Evolutionary conservation across 2,888 invertebrate species (phyloP).

Genomic region (Scaptomyza polygonia): DNA sequence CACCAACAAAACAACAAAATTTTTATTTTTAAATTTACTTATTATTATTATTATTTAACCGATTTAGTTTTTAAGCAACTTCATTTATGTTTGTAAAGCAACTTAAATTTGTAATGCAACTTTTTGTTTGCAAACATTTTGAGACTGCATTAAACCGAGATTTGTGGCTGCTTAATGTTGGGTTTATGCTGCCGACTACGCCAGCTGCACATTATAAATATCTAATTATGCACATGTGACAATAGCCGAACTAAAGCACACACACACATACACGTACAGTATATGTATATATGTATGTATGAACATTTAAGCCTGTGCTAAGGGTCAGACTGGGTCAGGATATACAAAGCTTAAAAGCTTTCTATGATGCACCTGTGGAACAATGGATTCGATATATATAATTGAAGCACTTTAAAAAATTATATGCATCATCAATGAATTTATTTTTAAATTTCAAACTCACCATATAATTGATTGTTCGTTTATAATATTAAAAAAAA

Average conservation of each 20-base stretch:
- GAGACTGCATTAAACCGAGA: slow-evolving; percentile 22
- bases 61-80: background rate
- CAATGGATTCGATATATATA: background rate
- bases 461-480: no score
- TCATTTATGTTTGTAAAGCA: background rate
- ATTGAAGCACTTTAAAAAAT: slow-evolving; percentile 21
- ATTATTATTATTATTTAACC: background rate
- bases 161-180: slow-evolving; percentile 28
- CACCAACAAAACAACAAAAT: no score
- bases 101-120: background rate
- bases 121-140: background rate
- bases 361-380: slow-evolving; percentile 32
- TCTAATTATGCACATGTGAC: slow-evolving; percentile 43
- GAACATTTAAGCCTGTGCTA: slow-evolving; percentile 14
- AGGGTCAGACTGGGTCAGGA: slow-evolving; percentile 25
- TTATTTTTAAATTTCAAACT: no score
- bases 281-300: background rate
- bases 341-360: slow-evolving; percentile 37
- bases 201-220: slow-evolving; percentile 45
- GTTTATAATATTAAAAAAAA: no score
- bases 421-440: no score
- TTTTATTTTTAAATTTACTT: no score
- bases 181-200: background rate
- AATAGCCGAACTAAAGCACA: slow-evolving; percentile 1
- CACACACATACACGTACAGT: background rate